Evolutionary conservation across 2,797 vertebrate genomes (phyloP).

Genomic region (Lophius americanus): DNA sequence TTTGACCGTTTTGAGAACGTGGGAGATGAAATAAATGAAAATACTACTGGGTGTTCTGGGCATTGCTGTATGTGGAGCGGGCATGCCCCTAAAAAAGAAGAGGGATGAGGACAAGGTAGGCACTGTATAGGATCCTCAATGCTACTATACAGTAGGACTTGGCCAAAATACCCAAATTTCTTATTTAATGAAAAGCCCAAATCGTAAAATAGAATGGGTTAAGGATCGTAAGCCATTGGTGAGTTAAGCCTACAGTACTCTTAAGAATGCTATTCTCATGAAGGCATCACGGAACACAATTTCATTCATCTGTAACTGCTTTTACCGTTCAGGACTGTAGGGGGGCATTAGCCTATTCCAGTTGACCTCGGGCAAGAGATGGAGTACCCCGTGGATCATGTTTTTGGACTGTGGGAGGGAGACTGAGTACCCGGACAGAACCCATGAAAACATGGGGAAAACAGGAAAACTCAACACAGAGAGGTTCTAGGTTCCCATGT

Average conservation of each 20-base stretch:
- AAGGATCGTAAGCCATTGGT: constrained; percentile 20
- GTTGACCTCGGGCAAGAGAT: no score
- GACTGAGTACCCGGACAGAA: no score
- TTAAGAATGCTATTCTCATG: constrained; percentile 1
- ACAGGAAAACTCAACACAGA: no score
- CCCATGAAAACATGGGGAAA: no score
- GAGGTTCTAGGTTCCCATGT: no score
- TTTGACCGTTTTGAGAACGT: constrained; percentile 11
- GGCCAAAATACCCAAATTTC: constrained; percentile 36
- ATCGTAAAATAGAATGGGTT: constrained; percentile 41
- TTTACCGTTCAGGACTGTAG: no score
- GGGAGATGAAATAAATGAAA: constrained; percentile 49
- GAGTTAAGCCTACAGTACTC: constrained; percentile 4
- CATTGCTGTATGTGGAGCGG: constrained; percentile 40
- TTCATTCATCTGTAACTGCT: no score
- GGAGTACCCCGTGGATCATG: no score
- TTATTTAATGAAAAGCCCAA: constrained; percentile 50
- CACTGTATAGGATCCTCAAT: constrained; percentile 48
- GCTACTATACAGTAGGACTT: constrained; percentile 34
- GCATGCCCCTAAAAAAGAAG: constrained; percentile 43
- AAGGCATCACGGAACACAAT: neutral
- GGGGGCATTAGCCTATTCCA: no score
- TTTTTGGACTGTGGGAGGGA: no score
- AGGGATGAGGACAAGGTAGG: constrained; percentile 47
- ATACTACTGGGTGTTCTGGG: constrained; percentile 45